These are phyloP conservation scores for Aspidapion aeneum DNA, from an alignment of 2,888 invertebrate species.

Conservation along the genomic window DNA sequence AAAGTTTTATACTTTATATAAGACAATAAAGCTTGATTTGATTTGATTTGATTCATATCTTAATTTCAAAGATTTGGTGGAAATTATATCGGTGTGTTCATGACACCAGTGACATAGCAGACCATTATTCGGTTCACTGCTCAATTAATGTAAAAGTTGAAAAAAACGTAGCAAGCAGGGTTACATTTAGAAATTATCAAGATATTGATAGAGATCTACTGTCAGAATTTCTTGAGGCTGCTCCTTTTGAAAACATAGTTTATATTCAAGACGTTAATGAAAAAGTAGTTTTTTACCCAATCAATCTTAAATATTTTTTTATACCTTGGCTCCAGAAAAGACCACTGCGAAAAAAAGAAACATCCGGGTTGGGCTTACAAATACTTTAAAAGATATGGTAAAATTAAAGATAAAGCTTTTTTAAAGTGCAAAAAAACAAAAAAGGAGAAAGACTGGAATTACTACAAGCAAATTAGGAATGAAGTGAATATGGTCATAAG, in stretches of 20 bases:
- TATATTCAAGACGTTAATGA: neutral
- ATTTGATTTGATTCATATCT: too few species aligned
- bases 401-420: neutral
- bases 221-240: neutral
- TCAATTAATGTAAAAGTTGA: neutral
- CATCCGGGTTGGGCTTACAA: neutral
- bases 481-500: too few species aligned
- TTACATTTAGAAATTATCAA: neutral
- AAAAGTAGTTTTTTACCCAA: neutral
- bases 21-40: too few species aligned
- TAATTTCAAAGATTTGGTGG: neutral
- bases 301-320: neutral
- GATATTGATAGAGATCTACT: neutral
- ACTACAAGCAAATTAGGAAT: too few species aligned
- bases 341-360: neutral
- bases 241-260: neutral
- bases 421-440: too few species aligned
- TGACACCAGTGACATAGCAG: too few species aligned
- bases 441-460: too few species aligned
- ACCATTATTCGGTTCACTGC: too few species aligned
- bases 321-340: neutral
- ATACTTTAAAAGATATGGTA: neutral
- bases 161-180: neutral
- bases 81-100: too few species aligned
- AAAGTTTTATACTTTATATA: too few species aligned